Conservation (phyloP, 2,888 invertebrate species). For the Ormyrus thymus region DNA sequence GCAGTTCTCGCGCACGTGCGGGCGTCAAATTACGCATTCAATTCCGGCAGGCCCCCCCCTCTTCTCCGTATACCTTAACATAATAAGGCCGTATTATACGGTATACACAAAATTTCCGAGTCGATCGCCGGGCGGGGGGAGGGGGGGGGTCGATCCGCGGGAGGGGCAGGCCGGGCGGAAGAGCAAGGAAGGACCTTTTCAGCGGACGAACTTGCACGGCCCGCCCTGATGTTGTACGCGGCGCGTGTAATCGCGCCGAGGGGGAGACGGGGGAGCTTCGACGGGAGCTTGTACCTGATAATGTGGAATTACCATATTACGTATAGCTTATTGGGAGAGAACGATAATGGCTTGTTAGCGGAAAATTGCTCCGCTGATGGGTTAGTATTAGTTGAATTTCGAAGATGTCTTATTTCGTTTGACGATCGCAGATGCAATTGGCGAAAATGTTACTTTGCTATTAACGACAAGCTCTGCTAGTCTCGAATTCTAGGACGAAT, state of each 20-base stretch:
- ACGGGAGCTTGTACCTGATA: conserved; percentile 23
- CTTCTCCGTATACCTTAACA: conserved; percentile 70
- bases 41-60: neutral
- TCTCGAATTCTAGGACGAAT: no score
- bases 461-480: no score
- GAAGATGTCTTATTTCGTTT: no score
- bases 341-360: conserved; percentile 30
- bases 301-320: conserved; percentile 52
- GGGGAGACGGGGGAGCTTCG: conserved; percentile 6
- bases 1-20: conserved; percentile 47
- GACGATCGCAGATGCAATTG: no score
- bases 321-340: conserved; percentile 43
- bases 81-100: conserved; percentile 71
- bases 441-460: no score
- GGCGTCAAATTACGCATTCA: conserved; percentile 55
- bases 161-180: neutral
- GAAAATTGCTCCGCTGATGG: neutral
- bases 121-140: conserved; percentile 28
- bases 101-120: conserved; percentile 67
- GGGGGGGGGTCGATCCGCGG: conserved; percentile 13
- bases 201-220: conserved; percentile 38
- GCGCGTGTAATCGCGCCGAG: neutral
- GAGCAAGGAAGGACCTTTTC: conserved; percentile 5
- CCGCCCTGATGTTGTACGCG: conserved; percentile 5
- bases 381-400: no score